Percentiles rank a stretch among this genome's conserved stretches.
phyloP scores from a whole-genome alignment of 2,113 vertebrate species.

The Psettodes erumei region DNA sequence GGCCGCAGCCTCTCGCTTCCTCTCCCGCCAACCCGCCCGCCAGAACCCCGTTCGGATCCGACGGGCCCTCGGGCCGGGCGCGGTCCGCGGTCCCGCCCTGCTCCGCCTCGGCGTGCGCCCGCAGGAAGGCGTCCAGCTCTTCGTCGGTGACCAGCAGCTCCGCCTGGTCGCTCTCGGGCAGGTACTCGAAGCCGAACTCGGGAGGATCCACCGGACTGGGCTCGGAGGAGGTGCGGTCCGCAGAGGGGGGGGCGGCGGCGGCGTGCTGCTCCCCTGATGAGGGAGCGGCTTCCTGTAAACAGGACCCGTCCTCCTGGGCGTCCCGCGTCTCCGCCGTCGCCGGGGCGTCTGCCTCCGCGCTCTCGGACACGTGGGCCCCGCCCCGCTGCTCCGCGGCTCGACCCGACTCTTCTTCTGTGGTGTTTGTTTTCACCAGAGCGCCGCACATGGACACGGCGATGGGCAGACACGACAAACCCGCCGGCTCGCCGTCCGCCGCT shows the following conservation, averaged over 20 bases:
- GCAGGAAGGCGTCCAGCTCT: conserved; percentile 93
- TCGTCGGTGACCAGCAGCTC: conserved; percentile 88
- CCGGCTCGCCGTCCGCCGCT: conserved; percentile 59
- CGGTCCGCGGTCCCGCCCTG: conserved; percentile 41
- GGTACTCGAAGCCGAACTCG: conserved; percentile 81
- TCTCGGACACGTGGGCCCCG: conserved; percentile 50
- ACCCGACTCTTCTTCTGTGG: conserved; percentile 49
- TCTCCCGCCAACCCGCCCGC: conserved; percentile 49
- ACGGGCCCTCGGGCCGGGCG: conserved; percentile 47
- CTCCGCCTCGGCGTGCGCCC: conserved; percentile 79
- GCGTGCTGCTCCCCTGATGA: conserved; percentile 55
- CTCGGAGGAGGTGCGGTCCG: conserved; percentile 34
- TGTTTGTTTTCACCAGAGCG: conserved; percentile 74
- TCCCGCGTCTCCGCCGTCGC: conserved; percentile 38
- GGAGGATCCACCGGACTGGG: conserved; percentile 66
- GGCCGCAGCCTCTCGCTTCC: conserved; percentile 56
- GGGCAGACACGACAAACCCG: conserved; percentile 82
- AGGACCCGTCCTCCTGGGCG: conserved; percentile 6
- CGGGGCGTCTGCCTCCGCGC: conserved; percentile 50
- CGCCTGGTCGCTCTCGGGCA: conserved; percentile 84
- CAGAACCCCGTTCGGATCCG: conserved; percentile 44
- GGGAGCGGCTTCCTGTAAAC: not conserved
- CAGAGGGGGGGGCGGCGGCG: conserved; percentile 1
- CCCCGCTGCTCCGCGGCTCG: conserved; percentile 50
- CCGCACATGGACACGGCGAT: conserved; percentile 83